Percentiles rank a stretch among this genome's conserved stretches.
Evolutionary conservation across 2,888 invertebrate species (phyloP).

Genomic region (Xanthia togata): DNA sequence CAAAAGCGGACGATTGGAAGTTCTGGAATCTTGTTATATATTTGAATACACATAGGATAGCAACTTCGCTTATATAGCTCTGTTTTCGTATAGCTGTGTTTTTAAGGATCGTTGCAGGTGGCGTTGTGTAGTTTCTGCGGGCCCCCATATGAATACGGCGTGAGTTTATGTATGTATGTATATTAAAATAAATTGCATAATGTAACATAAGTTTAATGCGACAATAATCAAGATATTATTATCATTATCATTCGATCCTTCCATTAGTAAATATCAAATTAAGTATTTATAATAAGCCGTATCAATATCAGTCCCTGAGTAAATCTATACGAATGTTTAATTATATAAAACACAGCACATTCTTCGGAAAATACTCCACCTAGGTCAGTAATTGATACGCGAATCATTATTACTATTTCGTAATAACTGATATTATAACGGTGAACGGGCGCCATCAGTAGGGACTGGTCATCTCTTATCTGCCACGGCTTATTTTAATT

Average conservation of each 20-base stretch:
- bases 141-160: neutral
- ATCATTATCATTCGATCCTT: neutral
- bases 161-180: neutral
- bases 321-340: neutral
- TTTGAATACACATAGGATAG: too few relatives aligned
- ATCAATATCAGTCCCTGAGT: neutral
- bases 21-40: too few relatives aligned
- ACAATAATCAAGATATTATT: neutral
- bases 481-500: too few relatives aligned
- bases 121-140: neutral
- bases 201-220: neutral
- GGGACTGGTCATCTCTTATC: too few relatives aligned
- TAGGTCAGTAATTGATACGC: constrained; percentile 31
- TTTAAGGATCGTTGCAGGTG: neutral
- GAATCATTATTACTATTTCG: constrained; percentile 15
- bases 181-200: neutral
- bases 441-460: too few relatives aligned
- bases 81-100: too few relatives aligned
- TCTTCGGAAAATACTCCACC: neutral
- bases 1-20: too few relatives aligned
- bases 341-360: neutral
- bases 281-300: neutral
- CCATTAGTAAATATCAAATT: neutral
- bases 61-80: too few relatives aligned
- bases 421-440: constrained; percentile 32